Base-by-base conservation (phyloP, 2,888 invertebrate species). In the Odontomyia ornata region DNA sequence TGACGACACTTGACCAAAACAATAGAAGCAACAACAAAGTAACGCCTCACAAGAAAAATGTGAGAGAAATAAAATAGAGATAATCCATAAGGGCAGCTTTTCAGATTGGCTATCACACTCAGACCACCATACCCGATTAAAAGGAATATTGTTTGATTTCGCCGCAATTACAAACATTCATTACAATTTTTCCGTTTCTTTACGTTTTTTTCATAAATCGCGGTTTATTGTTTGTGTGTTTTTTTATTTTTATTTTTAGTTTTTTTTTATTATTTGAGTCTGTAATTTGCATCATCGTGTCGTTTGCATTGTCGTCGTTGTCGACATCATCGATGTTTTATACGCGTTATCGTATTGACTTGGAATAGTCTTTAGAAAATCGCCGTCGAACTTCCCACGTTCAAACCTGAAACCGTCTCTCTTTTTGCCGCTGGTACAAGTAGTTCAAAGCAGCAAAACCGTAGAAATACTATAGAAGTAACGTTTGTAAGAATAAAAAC, bases 1-100 rank as follows among this genome's bases (percentile, higher is more conserved):
- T 69, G 47, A 47, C 46, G 47, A 69, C 43, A 47, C n/a, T 43
- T 43, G 43, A 65, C 23, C 65, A 69, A 47, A 46, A 43, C 43
- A 43, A 21, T 46, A 46, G 21, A 18, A 46, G 25, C 23, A 47
- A 25, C 18, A 46, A 25, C 27, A 46, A 69, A 69, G 13, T n/a
- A 65, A 65, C 36, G 18, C 15, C 69, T 69, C 69, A 1, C 21
- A 46, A 46, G 23, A 47, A 47, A 69, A 25, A 7, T 30, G 25
- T 47, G 30, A 25, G n/a, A 47, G 47, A 21, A 47, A 46, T 25
- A 47, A 46, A 23, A 25, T 69, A 69, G 23, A 69, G 46, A 69
- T 46, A 46, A 46, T 23, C 15, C 23, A 64, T 13, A 25, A 60
- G 60, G 60, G 60, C 60, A 25, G 25, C 60, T 21, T 21, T 23